Evolutionary conservation across 2,113 vertebrate genomes (phyloP), one percentile per base, ranked within the genome.

Genomic region (Hydrolagus affinis): DNA sequence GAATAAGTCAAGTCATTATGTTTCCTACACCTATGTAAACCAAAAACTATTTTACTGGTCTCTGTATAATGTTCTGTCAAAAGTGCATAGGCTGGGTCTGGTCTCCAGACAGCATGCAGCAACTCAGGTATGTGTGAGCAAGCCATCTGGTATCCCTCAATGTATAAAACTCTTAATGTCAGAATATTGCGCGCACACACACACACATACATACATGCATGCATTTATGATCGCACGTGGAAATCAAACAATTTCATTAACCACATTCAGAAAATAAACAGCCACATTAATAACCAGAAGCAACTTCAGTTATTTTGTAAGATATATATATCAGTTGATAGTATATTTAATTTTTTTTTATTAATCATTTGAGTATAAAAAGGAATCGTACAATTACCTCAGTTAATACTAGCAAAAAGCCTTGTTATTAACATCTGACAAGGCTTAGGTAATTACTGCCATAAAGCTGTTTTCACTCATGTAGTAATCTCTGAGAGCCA

Each of bases 251-350:
- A 69, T 85, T 12, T 85, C 11, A 23, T 30, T 85, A 25, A 85
- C 23, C 10, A 21, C 4, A 10, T 23, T 32, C 10, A n/a, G 21
- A 85, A 70, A 70, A 95, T 94, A 91, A 94, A 95, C 92, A 92
- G 92, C 92, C 91, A n/a, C 93, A 92, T 94, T 93, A 95, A 95
- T 94, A 94, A 93, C 92, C 91, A 94, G 92, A 92, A 94, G 94
- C 93, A 92, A 92, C 93, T 94, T 93, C 90, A 90, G 93, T 92
- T 93, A 94, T 93, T 94, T 94, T 94, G 93, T 91, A 94, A 94
- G 93, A 94, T 94, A 94, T 94, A 94, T 94, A 92, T 92, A 91
- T 94, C 93, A 93, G 92, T 95, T 94, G 94, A 93, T 93, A 94
- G 90, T 91, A 94, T 88, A 86, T 93, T 92, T 93, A 94, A 94